Evolutionary conservation across 2,113 vertebrate species (phyloP), one percentile per base, ranked within the genome.

Genomic region (Hippocampus barbouri): DNA sequence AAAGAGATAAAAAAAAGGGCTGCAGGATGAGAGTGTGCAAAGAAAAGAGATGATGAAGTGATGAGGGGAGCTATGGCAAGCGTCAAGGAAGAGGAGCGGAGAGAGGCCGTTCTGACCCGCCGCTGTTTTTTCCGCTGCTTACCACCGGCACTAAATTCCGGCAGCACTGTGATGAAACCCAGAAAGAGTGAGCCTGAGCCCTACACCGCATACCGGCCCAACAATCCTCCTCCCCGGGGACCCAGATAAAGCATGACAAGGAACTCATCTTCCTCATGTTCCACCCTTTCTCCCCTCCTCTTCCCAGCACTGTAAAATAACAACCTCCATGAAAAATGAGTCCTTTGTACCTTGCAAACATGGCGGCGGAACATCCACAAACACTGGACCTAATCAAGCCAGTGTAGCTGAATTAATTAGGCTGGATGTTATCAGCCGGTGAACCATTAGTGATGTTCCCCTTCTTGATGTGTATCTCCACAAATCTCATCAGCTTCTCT

Each of bases 391-490:
- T 85, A 89, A 89, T 87, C 89, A 88, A 81, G 80, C 80, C 70
- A 76, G 73, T 85, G 79, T 77, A 88, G 86, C 73, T 85, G 84
- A 89, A 88, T 88, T 89, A 88, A 90, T 89, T 88, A 89, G 78
- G 82, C 83, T 84, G 85, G 89, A 89, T 90, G 88, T 89, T 90
- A 88, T 90, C 88, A 88, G 87, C 81, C 85, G 79, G 83, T 57
- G 80, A 89, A 84, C 84, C 87, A 88, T 90, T 89, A 87, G 86
- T 88, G 83, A 89, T 88, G 89, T 89, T 89, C 87, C 81, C 84
- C 74, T 80, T 76, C 83, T 80, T 65, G 86, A 89, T 90, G 79
- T 71, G 38, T 86, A 89, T 88, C 85, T 87, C 81, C 61, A 74
- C 75, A 74, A 80, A 86, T 87, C 86, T 87, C 88, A 86, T 89